Conservation (phyloP, 2,888 invertebrate species). For the Eilema sororculum region DNA sequence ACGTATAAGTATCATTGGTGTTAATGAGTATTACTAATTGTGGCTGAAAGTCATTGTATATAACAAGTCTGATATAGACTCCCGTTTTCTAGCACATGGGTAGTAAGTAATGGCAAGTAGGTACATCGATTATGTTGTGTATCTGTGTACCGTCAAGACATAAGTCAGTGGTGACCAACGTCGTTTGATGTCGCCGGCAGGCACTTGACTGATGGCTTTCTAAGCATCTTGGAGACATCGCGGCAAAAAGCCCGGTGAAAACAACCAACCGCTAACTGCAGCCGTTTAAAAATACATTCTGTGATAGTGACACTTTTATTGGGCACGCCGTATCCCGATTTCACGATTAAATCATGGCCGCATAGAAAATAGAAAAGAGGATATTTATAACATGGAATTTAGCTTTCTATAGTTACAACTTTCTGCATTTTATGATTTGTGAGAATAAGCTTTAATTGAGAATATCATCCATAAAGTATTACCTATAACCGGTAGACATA, state of each 20-base stretch:
- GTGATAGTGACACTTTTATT: constrained; percentile 60
- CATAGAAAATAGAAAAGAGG: constrained; percentile 27
- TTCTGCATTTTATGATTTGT: constrained; percentile 15
- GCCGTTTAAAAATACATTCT: constrained; percentile 76
- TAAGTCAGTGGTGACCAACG: constrained; percentile 59
- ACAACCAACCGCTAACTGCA: constrained; percentile 75
- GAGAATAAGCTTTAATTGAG: not conserved
- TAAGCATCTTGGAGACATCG: constrained; percentile 76
- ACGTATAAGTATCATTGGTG: too few species aligned
- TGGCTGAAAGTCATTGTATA: constrained; percentile 49
- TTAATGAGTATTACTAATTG: constrained; percentile 21
- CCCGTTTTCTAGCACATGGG: constrained; percentile 41
- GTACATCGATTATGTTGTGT: constrained; percentile 45
- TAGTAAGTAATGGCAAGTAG: not conserved
- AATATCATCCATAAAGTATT: not conserved
- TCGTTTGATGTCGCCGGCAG: constrained; percentile 77
- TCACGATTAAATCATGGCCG: constrained; percentile 52
- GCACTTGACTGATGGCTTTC: constrained; percentile 84
- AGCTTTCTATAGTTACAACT: constrained; percentile 13
- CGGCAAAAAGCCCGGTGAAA: constrained; percentile 82
- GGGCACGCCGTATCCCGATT: constrained; percentile 56
- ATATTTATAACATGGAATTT: constrained; percentile 40
- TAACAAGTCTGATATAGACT: constrained; percentile 37
- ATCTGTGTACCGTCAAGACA: constrained; percentile 60
- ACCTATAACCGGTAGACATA: not conserved